Evolutionary conservation across 2,888 invertebrate species (phyloP).

Genomic region (Cinara cedri): DNA sequence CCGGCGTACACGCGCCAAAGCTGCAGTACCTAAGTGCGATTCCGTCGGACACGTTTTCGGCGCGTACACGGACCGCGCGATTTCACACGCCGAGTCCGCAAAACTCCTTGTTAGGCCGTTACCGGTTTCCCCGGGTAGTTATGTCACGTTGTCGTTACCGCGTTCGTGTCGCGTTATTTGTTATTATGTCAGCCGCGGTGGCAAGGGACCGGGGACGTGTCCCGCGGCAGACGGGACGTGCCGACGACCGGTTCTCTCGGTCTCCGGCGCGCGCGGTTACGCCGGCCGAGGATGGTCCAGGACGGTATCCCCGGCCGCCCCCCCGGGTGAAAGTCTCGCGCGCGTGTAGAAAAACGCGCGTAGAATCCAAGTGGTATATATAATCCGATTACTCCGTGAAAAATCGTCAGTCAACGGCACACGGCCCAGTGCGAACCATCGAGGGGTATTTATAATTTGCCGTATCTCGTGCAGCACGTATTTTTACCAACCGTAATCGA

Average conservation of each 20-base stretch:
- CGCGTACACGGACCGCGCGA: too few species aligned
- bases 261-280: background rate
- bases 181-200: background rate
- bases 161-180: too few species aligned
- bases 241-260: slow-evolving; percentile 46
- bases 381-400: slow-evolving; percentile 28
- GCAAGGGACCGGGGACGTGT: slow-evolving; percentile 38
- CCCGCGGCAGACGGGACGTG: background rate
- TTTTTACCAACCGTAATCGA: too few species aligned
- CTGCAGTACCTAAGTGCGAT: too few species aligned
- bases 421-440: slow-evolving; percentile 8
- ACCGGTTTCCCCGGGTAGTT: slow-evolving; percentile 16
- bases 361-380: slow-evolving; percentile 33
- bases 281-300: background rate
- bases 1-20: too few species aligned
- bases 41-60: background rate
- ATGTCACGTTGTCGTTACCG: background rate
- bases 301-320: background rate
- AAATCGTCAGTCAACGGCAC: slow-evolving; percentile 48
- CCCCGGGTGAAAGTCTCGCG: slow-evolving; percentile 47
- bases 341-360: slow-evolving; percentile 36
- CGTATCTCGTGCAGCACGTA: background rate
- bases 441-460: too few species aligned
- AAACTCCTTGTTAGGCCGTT: background rate
- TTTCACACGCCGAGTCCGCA: slow-evolving; percentile 4